Base-by-base conservation (phyloP, 2,113 vertebrate genomes). In the Oncorhynchus keta region DNA sequence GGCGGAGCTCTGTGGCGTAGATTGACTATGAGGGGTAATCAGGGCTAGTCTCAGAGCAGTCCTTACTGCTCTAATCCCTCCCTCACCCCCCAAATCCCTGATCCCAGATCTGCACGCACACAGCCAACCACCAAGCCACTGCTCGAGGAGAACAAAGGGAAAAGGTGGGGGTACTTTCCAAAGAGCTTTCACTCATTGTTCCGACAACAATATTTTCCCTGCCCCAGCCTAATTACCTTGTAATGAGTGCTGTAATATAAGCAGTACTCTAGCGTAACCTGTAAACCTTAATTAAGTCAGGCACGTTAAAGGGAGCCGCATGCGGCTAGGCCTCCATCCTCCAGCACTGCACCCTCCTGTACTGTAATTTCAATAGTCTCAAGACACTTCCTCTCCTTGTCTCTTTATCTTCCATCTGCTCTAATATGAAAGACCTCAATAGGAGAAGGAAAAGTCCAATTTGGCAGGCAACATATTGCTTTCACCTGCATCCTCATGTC, bases 261-360 rank as follows among this genome's bases (percentile, higher is more conserved):
- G 87, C 88, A 83, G 83, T 86, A 86, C 84, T 81, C 88, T 87
- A 83, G 86, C 83, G 78, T 88, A 90, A 93, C 87, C 91, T 89
- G 91, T 91, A 92, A 92, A 93, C 85, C 84, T 89, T 92, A 91
- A 93, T 92, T 92, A 93, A 91, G 85, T 84, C 85, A 82, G 83
- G 77, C 88, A 90, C 85, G 90, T 92, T 92, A 84, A 93, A 90
- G 81, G 65, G 70, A 80, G 83, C 86, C 72, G 72, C 45, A 48
- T 75, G 76, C 75, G 80, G 84, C 82, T 85, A 83, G 75, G 76
- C 83, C 80, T 84, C 86, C 81, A 86, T 86, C 85, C 78, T 7
- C 22, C 26, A 81, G 57, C 76, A 70, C 70, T 84, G 83, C 84
- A 81, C 81, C 84, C 85, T 85, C 83, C 79, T 71, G 75, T 79